phyloP scores from a whole-genome alignment of 2,797 vertebrate genomes.

The Selene dorsalis region DNA sequence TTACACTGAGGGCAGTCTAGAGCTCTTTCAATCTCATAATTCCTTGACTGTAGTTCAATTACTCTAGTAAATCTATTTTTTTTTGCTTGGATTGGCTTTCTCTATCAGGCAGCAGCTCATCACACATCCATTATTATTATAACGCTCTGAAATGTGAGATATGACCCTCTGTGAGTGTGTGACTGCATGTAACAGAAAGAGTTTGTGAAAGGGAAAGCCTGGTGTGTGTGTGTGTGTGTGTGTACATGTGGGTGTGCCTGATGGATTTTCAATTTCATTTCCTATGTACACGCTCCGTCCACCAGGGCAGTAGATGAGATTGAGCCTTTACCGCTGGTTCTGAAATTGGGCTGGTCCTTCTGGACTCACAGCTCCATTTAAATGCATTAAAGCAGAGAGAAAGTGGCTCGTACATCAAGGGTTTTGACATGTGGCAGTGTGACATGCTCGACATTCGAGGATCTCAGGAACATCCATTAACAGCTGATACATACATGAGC shows the following conservation, averaged over 20 bases:
- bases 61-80: conserved; percentile 74
- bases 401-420: conserved; percentile 79
- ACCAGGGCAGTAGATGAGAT: conserved; percentile 78
- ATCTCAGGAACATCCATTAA: conserved; percentile 72
- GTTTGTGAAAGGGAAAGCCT: conserved; percentile 56
- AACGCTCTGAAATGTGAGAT: conserved; percentile 77
- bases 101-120: conserved; percentile 77
- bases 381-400: conserved; percentile 83
- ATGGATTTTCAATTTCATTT: conserved; percentile 83
- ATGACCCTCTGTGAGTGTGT: conserved; percentile 47
- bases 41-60: conserved; percentile 76
- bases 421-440: conserved; percentile 71
- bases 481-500: conserved; percentile 53
- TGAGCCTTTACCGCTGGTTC: conserved; percentile 76
- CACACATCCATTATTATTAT: conserved; percentile 74
- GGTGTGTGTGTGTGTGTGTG: conserved; percentile 41
- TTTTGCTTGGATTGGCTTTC: conserved; percentile 80
- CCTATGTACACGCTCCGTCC: conserved; percentile 75
- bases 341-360: conserved; percentile 79
- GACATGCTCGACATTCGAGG: conserved; percentile 68
- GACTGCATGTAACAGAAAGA: conserved; percentile 16
- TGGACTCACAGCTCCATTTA: conserved; percentile 83
- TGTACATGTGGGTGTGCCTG: conserved; percentile 54
- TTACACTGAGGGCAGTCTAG: conserved; percentile 52
- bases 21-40: conserved; percentile 64